Evolutionary conservation across 1,140 invertebrate genomes (phyloP), one percentile per base, ranked within the genome.

Genomic region (Zaprionus camerounensis): DNA sequence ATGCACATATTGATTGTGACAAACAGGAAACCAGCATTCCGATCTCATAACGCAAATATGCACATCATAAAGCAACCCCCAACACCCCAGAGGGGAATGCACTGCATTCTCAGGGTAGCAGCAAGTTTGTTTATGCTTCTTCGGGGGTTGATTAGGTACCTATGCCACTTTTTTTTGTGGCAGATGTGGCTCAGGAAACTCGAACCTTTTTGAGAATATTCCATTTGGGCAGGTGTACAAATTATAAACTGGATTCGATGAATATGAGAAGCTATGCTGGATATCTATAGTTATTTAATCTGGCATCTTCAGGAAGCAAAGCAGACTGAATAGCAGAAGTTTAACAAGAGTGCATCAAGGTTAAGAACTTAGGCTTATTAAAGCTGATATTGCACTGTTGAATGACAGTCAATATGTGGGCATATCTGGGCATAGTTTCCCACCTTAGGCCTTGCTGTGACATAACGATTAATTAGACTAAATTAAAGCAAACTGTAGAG

Each of bases 1-100:
- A 51, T 51, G 46, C 20, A 51, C 46, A 24, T 12, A 51, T 51
- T 17, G 46, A 51, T 51, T 9, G 20, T 51, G 46, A 51, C 46
- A 51, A 24, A 12, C 20, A 20, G 46, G 0, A 51, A 24, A 51
- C 4, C 2, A 3, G 12, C 46, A 51, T 51, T 51, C 46, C 46
- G 46, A 51, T 51, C 12, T 20, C 12, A 51, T 20, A 51, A 9
- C 6, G 41, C 41, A 46, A 9, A 46, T 46, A 17, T 46, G 46
- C 46, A 51, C 11, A 49, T 9, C 46, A 17, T 11, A 20, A 49
- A 22, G 41, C 15, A 44, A 44, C 6, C 41, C 6, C 41, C 17
- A 22, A 41, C 38, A 26, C 38, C 38, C 38, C 15, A 41, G 38
- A 41, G 38, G 38, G 4, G 5, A 1, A 13, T 2, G 3, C 20